phyloP scores from a whole-genome alignment of 2,113 vertebrate species.

The Regulus satrapa region DNA sequence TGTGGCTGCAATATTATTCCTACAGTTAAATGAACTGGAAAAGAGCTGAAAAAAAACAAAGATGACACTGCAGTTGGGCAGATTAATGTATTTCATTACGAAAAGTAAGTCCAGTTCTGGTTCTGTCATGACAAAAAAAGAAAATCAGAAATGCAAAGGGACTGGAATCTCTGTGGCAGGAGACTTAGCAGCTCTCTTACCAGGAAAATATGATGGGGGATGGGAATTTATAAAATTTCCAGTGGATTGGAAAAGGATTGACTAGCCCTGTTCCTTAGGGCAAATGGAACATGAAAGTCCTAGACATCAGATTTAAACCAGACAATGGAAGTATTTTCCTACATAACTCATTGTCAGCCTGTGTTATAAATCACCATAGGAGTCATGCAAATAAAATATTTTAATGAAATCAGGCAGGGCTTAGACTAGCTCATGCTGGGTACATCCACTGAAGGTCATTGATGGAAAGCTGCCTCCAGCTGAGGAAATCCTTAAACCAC shows the following conservation, averaged over 20 bases:
- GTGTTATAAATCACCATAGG: background rate
- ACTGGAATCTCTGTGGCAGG: background rate
- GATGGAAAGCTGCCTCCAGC: background rate
- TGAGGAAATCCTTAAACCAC: background rate
- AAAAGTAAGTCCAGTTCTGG: background rate
- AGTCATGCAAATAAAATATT: background rate
- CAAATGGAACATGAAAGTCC: background rate
- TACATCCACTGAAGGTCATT: background rate
- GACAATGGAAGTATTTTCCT: background rate
- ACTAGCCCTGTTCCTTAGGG: background rate
- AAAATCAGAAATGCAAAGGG: background rate
- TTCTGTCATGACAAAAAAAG: background rate
- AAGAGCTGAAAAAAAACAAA: background rate
- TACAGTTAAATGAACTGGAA: background rate
- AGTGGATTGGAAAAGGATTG: background rate
- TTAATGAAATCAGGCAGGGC: background rate
- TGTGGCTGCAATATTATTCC: background rate
- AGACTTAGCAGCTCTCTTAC: background rate
- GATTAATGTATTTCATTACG: background rate
- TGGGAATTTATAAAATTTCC: background rate
- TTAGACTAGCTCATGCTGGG: background rate
- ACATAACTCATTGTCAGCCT: background rate
- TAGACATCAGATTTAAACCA: background rate
- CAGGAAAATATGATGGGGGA: background rate
- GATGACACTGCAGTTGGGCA: background rate